Evolutionary conservation across 2,888 invertebrate species (phyloP), one percentile per base, ranked within the genome.

Genomic region (Microplitis manilae): DNA sequence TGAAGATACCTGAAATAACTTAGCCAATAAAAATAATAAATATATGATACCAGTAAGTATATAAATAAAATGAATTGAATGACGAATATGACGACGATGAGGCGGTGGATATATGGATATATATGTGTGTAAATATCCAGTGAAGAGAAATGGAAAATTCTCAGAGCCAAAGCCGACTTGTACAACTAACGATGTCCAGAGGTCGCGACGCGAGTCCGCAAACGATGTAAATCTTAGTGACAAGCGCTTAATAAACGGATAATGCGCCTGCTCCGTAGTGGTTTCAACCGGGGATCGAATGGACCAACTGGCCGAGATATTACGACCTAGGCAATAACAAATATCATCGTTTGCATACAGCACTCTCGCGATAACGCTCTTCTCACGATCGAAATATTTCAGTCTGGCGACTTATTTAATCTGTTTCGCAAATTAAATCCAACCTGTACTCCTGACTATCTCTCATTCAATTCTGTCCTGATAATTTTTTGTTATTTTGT

Each of bases 171-270:
- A 64, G 65, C 68, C 62, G 72, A 62, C 59, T 68, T 60, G 30
- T 39, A 40, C 70, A 61, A 70, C 77, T 77, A 77, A 77, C 77
- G 77, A 77, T 77, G 77, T 73, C 74, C 77, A 77, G 73, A 77
- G 77, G 77, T 77, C 77, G 77, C 76, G 70, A 76, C 64, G 75
- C 73, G 73, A 78, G 74, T 75, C 73, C 65, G 77, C 79, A 77
- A 80, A 80, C 79, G 80, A 78, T 81, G 80, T 81, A 81, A 81
- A 81, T 81, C 81, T 80, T 80, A 75, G 80, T 80, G 81, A 81
- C 81, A 81, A 81, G 80, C 81, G 81, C 80, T 81, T 81, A 81
- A 81, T 81, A 81, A 81, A 80, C 79, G 81, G 78, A 81, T 81
- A 81, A 80, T 80, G 78, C 80, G 79, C 67, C 62, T 39, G 59